Evolutionary conservation across 2,113 vertebrate genomes (phyloP), one percentile per base, ranked within the genome.

Genomic region (Dicentrarchus labrax): DNA sequence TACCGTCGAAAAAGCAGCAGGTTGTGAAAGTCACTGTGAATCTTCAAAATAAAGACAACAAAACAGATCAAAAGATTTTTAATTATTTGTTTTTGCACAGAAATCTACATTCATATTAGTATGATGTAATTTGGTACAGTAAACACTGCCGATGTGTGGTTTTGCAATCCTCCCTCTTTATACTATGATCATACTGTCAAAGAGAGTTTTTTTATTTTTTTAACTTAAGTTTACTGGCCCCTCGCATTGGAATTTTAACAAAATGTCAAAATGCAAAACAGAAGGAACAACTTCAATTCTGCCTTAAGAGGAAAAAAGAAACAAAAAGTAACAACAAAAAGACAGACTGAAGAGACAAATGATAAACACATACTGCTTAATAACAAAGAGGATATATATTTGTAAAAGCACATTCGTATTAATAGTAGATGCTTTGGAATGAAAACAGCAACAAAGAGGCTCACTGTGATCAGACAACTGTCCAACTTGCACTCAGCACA

Each of bases 351-450:
- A 86, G 22, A 50, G 47, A 88, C 75, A 86, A 88, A 87, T 78
- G 69, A 85, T 65, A 80, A 87, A 78, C 71, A 89, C 76, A 93
- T 70, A 89, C 43, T 39, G 51, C 72, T 75, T 64, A 68, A 92
- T 87, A 88, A 80, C 67, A 91, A 47, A 88, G 84, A 90, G 76
- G 85, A 88, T 87, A 90, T 86, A 84, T 82, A 76, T 87, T 78
- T 92, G 76, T 92, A 93, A 93, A 94, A 93, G 88, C 90, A 96
- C 93, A 96, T 95, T 94, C 87, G 43, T 88, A 72, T 85, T 88
- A 86, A 92, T 84, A 88, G 82, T 47, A 86, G 88, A 93, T 87
- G 86, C 90, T 94, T 94, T 94, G 95, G 95, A 96, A 96, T 95
- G 93, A 93, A 91, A 91, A 88, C 79, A 86, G 88, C 74, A 81